Conservation (phyloP, 2,113 vertebrate species). For the Saccopteryx bilineata region DNA sequence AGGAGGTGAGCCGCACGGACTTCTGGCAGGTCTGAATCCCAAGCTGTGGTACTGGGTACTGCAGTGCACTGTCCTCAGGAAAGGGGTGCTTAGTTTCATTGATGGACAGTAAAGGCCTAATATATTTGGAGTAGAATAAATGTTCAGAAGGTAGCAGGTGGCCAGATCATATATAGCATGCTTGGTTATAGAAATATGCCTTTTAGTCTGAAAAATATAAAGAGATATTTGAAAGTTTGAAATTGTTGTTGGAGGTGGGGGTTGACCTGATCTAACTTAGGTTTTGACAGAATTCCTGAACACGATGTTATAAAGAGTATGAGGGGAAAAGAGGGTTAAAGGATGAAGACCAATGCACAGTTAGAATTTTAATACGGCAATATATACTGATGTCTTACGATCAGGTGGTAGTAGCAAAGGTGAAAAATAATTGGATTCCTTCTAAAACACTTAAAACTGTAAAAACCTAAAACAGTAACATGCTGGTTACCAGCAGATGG, state of each 20-base stretch:
- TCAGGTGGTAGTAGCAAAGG: background rate
- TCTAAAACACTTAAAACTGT: background rate
- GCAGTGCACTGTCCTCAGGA: background rate
- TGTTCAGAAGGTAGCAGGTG: background rate
- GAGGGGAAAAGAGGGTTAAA: background rate
- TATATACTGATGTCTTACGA: background rate
- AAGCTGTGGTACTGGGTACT: no score
- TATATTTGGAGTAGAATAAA: background rate
- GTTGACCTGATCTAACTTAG: background rate
- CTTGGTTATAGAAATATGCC: background rate
- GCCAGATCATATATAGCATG: background rate
- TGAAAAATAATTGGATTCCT: background rate
- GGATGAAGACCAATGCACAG: background rate
- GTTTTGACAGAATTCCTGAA: background rate
- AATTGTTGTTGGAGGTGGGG: background rate
- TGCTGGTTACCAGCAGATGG: background rate
- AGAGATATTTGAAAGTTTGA: background rate
- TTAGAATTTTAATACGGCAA: background rate
- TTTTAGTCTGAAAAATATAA: background rate
- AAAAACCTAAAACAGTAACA: background rate
- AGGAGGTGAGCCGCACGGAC: background rate
- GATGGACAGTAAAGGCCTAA: background rate
- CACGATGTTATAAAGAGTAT: background rate
- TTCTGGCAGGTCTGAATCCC: background rate
- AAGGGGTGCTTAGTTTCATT: background rate